Conservation (phyloP, 2,797 vertebrate genomes). For the Karalla daura region DNA sequence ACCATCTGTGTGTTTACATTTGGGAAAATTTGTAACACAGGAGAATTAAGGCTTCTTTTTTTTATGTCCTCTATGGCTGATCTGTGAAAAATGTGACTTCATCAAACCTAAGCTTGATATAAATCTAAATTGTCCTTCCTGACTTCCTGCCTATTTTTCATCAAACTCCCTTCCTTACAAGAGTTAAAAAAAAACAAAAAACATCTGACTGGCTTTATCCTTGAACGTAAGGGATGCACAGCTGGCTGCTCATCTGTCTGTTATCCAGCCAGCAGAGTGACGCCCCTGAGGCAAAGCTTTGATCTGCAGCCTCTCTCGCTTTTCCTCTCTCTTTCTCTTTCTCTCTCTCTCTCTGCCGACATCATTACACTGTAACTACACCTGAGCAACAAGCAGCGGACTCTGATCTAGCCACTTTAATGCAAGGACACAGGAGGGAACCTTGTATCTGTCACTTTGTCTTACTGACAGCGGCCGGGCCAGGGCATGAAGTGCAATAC, state of each 20-base stretch:
- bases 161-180: neutral
- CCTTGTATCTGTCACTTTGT: neutral
- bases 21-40: neutral
- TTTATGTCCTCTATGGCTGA: no score
- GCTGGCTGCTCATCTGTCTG: slow-evolving; percentile 47
- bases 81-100: no score
- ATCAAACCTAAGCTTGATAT: no score
- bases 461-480: slow-evolving; percentile 1
- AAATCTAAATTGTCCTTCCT: no score
- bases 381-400: slow-evolving; percentile 35
- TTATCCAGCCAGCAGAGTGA: slow-evolving; percentile 26
- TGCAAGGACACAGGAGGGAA: neutral
- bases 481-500: neutral
- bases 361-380: slow-evolving; percentile 17
- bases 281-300: slow-evolving; percentile 43
- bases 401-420: slow-evolving; percentile 5
- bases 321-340: no score
- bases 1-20: neutral
- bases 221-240: slow-evolving; percentile 29
- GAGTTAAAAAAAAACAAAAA: neutral
- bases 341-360: neutral
- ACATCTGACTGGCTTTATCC: slow-evolving; percentile 1
- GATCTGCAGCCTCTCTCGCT: slow-evolving; percentile 52
- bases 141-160: neutral
- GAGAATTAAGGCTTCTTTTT: neutral